Conservation (phyloP, 92 coral and sea anemone genomes). For the Palythoa heliodiscus region DNA sequence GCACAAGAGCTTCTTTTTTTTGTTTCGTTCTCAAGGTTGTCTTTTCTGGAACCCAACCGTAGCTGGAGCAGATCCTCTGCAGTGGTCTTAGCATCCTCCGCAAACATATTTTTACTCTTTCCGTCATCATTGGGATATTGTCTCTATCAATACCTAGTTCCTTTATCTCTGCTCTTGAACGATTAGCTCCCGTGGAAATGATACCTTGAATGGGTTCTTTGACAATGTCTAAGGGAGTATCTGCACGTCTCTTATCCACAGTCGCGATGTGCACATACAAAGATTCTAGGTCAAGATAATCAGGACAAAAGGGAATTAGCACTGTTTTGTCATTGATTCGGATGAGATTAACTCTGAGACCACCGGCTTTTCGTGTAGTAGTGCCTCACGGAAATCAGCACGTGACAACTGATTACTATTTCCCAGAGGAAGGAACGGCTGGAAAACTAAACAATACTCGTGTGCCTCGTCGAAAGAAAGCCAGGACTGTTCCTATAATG, state of each 20-base stretch:
- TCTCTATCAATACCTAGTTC: slow-evolving; percentile 41
- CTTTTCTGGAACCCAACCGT: slow-evolving; percentile 20
- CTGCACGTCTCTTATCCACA: slow-evolving; percentile 3
- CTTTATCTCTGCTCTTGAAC: slow-evolving; percentile 33
- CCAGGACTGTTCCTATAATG: slow-evolving; percentile 36
- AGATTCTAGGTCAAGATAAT: slow-evolving; percentile 33
- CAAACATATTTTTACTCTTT: slow-evolving; percentile 46
- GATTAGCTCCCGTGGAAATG: slow-evolving; percentile 24
- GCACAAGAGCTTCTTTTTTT: slow-evolving; percentile 7
- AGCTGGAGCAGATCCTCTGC: slow-evolving; percentile 36
- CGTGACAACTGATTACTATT: slow-evolving; percentile 26
- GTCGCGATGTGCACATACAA: slow-evolving; percentile 29
- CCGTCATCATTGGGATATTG: slow-evolving; percentile 43
- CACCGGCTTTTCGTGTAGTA: slow-evolving; percentile 37
- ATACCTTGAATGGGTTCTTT: slow-evolving; percentile 44
- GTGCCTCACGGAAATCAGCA: slow-evolving; percentile 40
- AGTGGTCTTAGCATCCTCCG: slow-evolving; percentile 42
- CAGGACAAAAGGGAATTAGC: slow-evolving; percentile 34
- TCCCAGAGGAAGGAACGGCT: slow-evolving; percentile 41
- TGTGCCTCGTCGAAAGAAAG: slow-evolving; percentile 42
- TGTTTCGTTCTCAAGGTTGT: slow-evolving; percentile 20
- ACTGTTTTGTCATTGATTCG: slow-evolving; percentile 24
- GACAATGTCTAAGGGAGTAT: slow-evolving; percentile 32
- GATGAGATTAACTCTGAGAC: slow-evolving; percentile 36
- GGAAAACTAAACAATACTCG: too few relatives aligned